Percentiles rank a stretch among this genome's conserved stretches.
Conservation (phyloP, 2,113 vertebrate species). For the Dissostichus mawsoni region DNA sequence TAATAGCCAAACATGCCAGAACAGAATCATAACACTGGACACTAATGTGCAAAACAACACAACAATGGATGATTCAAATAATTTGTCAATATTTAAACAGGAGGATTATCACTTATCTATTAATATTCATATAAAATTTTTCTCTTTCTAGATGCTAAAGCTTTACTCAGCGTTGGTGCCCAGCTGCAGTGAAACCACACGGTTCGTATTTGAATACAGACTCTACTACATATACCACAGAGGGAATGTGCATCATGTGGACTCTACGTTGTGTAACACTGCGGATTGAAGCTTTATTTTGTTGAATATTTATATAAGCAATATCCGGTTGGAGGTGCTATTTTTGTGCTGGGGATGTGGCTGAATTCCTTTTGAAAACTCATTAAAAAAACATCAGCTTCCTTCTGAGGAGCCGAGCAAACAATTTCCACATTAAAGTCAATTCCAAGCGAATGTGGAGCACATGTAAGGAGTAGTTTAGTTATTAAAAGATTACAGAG, state of each 20-base stretch:
- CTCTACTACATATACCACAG: constrained; percentile 10
- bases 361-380: constrained; percentile 16
- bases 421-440: constrained; percentile 42
- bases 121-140: background rate
- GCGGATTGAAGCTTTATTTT: background rate
- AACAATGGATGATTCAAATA: no score
- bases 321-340: background rate
- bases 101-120: background rate
- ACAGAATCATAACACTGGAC: background rate
- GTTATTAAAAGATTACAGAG: constrained; percentile 32
- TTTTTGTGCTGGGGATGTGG: background rate
- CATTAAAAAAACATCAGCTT: constrained; percentile 17
- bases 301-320: background rate
- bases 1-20: background rate
- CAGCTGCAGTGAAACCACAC: constrained; percentile 60
- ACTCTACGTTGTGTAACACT: constrained; percentile 11
- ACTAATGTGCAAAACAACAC: no score
- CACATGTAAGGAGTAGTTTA: constrained; percentile 46
- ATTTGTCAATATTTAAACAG: no score
- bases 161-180: background rate
- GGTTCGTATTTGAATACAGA: constrained; percentile 47
- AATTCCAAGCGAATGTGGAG: constrained; percentile 33
- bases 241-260: constrained; percentile 45
- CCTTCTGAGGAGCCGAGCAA: constrained; percentile 3
- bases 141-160: background rate